Percentiles rank a stretch among this genome's conserved stretches.
Evolutionary conservation across 2,888 invertebrate species (phyloP).

Genomic region (Volucella bombylans): DNA sequence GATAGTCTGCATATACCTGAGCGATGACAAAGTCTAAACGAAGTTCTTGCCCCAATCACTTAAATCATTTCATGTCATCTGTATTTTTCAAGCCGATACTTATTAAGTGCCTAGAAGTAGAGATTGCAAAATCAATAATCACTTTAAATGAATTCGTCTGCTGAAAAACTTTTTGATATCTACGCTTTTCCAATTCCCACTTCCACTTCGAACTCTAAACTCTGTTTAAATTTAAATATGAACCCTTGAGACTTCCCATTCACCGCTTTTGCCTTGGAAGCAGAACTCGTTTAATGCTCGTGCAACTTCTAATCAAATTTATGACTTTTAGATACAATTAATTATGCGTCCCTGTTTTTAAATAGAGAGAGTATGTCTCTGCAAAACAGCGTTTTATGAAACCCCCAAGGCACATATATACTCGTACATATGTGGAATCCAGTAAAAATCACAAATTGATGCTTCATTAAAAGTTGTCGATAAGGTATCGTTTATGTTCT

Average conservation of each 20-base stretch:
- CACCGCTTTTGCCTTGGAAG: not conserved
- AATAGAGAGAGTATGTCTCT: no score
- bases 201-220: no score
- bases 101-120: no score
- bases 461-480: conserved; percentile 35
- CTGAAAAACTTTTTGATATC: no score
- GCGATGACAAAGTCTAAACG: no score
- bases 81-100: no score
- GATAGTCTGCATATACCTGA: no score
- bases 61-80: no score
- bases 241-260: not conserved
- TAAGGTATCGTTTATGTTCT: not conserved
- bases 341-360: not conserved
- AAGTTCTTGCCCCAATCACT: no score
- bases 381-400: not conserved
- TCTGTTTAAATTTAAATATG: not conserved
- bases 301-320: conserved; percentile 6
- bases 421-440: not conserved
- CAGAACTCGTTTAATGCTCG: not conserved
- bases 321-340: conserved; percentile 7
- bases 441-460: conserved; percentile 42
- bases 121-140: no score
- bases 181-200: no score
- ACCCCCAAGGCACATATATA: conserved; percentile 11
- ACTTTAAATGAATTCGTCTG: no score